Percentiles rank a stretch among this genome's conserved stretches.
phyloP scores from a whole-genome alignment of 2,888 invertebrate genomes.

The Enchytraeus crypticus region DNA sequence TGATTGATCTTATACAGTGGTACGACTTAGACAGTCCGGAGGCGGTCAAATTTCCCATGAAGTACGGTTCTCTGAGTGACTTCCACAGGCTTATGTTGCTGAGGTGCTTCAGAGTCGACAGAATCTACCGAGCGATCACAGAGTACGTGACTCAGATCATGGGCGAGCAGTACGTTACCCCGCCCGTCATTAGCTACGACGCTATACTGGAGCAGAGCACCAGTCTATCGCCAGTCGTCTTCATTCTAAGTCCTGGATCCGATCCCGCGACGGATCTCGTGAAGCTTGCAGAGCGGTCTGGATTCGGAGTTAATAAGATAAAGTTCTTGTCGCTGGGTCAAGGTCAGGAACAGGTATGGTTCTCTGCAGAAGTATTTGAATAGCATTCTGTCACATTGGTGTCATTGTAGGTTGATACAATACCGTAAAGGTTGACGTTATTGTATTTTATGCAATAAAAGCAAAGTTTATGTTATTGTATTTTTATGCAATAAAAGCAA shows the following conservation, averaged over 20 bases:
- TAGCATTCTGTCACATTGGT: neutral
- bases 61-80: slow-evolving; percentile 58
- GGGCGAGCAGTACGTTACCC: slow-evolving; percentile 80
- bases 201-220: slow-evolving; percentile 76
- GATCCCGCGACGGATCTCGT: slow-evolving; percentile 50
- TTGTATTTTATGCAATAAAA: too few relatives aligned
- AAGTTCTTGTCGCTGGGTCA: slow-evolving; percentile 51
- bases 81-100: slow-evolving; percentile 70
- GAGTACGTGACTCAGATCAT: slow-evolving; percentile 58
- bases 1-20: slow-evolving; percentile 57
- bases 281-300: slow-evolving; percentile 49
- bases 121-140: slow-evolving; percentile 75
- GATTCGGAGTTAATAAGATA: slow-evolving; percentile 47
- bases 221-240: slow-evolving; percentile 55
- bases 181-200: slow-evolving; percentile 75
- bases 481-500: too few relatives aligned
- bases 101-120: slow-evolving; percentile 79
- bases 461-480: neutral
- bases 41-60: slow-evolving; percentile 60
- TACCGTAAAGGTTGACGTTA: too few relatives aligned
- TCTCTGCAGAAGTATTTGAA: too few relatives aligned
- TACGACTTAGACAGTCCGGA: slow-evolving; percentile 77
- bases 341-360: slow-evolving; percentile 48
- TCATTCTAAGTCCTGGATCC: slow-evolving; percentile 50
- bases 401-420: too few relatives aligned